A percentile compares a stretch with the other conserved stretches of the same genome.
These are phyloP conservation scores for Thamnophis elegans DNA, from an alignment of 2,797 vertebrate species.

Conservation along the genomic window DNA sequence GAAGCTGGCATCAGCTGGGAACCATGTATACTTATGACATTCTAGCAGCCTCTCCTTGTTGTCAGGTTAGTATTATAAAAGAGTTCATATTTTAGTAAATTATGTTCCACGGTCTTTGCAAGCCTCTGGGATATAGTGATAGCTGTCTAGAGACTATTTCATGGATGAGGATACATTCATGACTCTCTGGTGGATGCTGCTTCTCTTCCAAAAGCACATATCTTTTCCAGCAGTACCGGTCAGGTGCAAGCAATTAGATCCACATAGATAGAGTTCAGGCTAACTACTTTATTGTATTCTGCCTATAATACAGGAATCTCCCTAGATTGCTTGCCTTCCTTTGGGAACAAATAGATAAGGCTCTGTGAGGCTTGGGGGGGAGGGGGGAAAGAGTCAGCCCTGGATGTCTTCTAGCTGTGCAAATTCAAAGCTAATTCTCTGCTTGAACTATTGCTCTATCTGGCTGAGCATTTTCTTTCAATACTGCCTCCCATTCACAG, in stretches of 20 bases:
- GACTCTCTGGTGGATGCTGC: neutral
- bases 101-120: neutral
- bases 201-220: neutral
- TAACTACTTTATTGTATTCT: neutral
- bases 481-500: neutral
- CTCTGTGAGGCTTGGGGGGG: neutral
- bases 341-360: neutral
- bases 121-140: neutral
- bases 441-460: neutral
- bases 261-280: neutral
- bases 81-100: neutral
- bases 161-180: neutral
- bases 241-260: neutral
- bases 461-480: neutral
- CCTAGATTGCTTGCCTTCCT: neutral
- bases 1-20: slow-evolving; percentile 99
- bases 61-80: slow-evolving; percentile 83
- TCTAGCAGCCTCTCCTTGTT: slow-evolving; percentile 96
- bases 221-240: neutral
- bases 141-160: neutral
- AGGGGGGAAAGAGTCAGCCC: neutral
- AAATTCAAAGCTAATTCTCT: neutral
- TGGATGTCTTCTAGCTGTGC: neutral
- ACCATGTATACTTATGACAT: slow-evolving; percentile 99
- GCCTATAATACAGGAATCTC: neutral